Evolutionary conservation across 2,888 invertebrate genomes (phyloP).

Genomic region (Dryobotodes eremita): DNA sequence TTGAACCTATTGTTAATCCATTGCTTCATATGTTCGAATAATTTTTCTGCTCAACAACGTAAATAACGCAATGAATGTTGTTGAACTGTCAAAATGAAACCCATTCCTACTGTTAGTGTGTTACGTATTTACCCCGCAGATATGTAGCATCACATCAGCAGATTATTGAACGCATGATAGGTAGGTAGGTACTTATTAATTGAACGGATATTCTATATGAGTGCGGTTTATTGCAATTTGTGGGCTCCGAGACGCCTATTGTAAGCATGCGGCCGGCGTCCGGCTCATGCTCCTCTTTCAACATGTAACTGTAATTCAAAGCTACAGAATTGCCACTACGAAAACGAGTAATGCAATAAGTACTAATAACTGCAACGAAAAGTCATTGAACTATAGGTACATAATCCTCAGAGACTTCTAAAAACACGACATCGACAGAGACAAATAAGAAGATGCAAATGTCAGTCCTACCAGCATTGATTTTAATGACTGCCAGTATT

Average conservation of each 20-base stretch:
- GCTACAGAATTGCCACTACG: background rate
- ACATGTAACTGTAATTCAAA: background rate
- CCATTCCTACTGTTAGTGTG: no score
- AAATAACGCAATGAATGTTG: no score
- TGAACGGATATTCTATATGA: background rate
- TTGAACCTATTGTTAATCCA: no score
- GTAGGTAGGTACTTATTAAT: background rate
- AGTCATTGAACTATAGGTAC: background rate
- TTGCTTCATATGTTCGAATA: no score
- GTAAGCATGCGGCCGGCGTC: conserved; percentile 3
- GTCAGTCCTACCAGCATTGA: background rate
- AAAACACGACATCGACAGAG: background rate
- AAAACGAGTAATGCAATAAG: background rate
- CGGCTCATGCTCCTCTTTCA: background rate
- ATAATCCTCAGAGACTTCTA: background rate
- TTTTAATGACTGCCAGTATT: background rate
- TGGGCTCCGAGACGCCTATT: background rate
- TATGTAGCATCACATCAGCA: background rate
- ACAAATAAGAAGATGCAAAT: background rate
- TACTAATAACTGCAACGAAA: background rate
- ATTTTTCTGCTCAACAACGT: no score
- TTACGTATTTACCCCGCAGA: no score
- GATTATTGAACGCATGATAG: background rate
- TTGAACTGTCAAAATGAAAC: no score
- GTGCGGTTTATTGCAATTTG: background rate